Percentiles rank a stretch among this genome's conserved stretches.
These are phyloP conservation scores for Euthynnus affinis DNA, from an alignment of 2,797 vertebrate genomes.

Conservation along the genomic window DNA sequence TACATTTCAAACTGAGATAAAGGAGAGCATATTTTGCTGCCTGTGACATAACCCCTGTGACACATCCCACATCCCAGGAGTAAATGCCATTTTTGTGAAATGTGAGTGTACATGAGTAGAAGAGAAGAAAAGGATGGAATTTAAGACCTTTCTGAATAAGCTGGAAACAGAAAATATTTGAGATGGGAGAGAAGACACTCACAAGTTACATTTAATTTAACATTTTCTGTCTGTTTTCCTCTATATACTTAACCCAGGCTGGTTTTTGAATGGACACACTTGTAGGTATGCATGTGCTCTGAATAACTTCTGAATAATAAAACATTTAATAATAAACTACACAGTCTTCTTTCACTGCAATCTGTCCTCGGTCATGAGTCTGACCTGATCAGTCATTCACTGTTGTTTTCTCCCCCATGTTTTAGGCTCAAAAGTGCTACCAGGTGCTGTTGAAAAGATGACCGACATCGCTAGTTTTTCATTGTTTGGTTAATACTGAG, in stretches of 20 bases:
- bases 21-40: not conserved
- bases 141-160: not conserved
- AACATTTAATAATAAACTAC: not conserved
- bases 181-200: not conserved
- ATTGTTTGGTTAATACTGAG: not conserved
- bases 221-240: not conserved
- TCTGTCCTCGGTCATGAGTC: not conserved
- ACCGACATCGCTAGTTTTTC: not conserved
- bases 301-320: not conserved
- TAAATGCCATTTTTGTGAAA: conserved; percentile 12
- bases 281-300: too few relatives aligned
- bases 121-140: not conserved
- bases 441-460: not conserved
- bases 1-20: not conserved
- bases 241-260: not conserved
- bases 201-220: too few relatives aligned
- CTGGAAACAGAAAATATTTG: too few relatives aligned
- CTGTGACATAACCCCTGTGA: not conserved
- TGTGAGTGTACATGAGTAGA: not conserved
- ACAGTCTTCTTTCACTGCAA: not conserved
- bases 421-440: too few relatives aligned
- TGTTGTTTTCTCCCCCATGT: not conserved
- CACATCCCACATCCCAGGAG: not conserved
- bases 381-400: not conserved
- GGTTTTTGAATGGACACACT: not conserved